Evolutionary conservation across 1,140 invertebrate genomes (phyloP).

Genomic region (Drosophila gunungcola): DNA sequence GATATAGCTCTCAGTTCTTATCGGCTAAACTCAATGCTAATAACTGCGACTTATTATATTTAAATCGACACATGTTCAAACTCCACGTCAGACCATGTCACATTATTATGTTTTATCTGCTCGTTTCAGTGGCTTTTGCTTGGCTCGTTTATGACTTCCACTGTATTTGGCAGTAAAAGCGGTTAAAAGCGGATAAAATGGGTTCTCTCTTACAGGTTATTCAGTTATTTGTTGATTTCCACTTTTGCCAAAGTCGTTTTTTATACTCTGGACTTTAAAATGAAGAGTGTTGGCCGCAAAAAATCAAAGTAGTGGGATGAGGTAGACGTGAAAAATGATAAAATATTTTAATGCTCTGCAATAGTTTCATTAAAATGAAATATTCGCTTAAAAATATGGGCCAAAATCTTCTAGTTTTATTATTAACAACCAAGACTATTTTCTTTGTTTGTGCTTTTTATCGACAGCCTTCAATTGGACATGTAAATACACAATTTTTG

Average conservation of each 20-base stretch:
- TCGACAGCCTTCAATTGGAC: constrained; percentile 33
- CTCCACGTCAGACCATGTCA: constrained; percentile 5
- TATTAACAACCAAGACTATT: background rate
- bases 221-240: constrained; percentile 20
- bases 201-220: constrained; percentile 23
- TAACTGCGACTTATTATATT: constrained; percentile 28
- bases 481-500: constrained; percentile 15
- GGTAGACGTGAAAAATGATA: background rate
- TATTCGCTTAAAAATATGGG: background rate
- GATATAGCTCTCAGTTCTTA: constrained; percentile 13
- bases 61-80: constrained; percentile 10
- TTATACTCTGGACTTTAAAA: constrained; percentile 1
- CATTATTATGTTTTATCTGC: constrained; percentile 28
- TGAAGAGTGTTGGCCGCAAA: background rate
- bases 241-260: constrained; percentile 23
- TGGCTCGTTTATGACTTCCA: constrained; percentile 6
- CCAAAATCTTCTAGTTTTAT: background rate
- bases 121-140: constrained; percentile 32
- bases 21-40: constrained; percentile 26
- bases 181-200: constrained; percentile 36
- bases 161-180: constrained; percentile 33
- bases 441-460: constrained; percentile 7
- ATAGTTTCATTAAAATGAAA: background rate
- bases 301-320: background rate
- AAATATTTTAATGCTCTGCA: background rate